These are phyloP conservation scores for Caenorhabditis zanzibari DNA, from an alignment of 2,888 invertebrate genomes.

Conservation along the genomic window DNA sequence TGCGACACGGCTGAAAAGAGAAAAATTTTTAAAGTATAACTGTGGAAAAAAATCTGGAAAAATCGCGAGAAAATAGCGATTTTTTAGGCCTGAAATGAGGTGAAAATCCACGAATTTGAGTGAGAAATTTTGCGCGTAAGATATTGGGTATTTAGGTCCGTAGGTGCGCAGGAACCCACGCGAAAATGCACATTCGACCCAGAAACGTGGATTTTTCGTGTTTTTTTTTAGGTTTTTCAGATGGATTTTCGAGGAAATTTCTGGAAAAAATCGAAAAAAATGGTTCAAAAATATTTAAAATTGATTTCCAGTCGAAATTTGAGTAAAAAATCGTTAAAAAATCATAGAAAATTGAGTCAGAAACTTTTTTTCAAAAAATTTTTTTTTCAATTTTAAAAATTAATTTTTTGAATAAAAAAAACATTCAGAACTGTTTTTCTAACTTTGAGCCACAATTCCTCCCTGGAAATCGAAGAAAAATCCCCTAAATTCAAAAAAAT, in stretches of 20 bases:
- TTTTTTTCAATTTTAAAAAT: no score
- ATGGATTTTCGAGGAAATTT: not conserved
- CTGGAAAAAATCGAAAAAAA: constrained; percentile 9
- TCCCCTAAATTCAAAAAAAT: no score
- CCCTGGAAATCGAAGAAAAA: no score
- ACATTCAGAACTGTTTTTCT: no score
- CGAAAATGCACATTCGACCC: constrained; percentile 5
- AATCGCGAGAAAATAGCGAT: not conserved
- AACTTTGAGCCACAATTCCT: no score
- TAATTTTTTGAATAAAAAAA: no score
- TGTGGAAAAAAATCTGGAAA: not conserved
- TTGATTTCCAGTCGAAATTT: not conserved
- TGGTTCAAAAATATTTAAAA: not conserved
- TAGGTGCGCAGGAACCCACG: not conserved
- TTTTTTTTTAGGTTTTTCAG: not conserved
- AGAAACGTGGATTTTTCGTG: constrained; percentile 6
- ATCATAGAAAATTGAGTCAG: not conserved
- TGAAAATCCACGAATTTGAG: not conserved
- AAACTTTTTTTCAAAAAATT: no score
- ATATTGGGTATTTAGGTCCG: not conserved
- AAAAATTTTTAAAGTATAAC: not conserved
- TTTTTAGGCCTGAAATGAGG: not conserved
- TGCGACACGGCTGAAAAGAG: constrained; percentile 73
- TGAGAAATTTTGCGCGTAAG: constrained; percentile 17
- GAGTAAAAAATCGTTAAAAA: not conserved